Conservation (phyloP, 2,888 invertebrate genomes). For the Sisyra nigra region DNA sequence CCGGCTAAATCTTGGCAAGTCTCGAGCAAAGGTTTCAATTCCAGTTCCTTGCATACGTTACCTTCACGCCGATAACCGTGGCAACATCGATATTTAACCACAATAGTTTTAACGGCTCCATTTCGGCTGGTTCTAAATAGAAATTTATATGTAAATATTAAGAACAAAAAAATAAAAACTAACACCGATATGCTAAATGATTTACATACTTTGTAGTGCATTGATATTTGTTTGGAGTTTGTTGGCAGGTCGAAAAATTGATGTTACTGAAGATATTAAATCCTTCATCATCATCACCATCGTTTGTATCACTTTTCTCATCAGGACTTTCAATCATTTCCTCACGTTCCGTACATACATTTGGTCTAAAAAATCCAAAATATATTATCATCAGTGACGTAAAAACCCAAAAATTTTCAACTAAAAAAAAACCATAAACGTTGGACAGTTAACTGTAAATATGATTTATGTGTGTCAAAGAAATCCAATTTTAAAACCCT, state of each 20-base stretch:
- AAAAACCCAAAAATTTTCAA: too few relatives aligned
- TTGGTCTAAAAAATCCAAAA: slow-evolving; percentile 33
- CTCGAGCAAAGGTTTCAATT: slow-evolving; percentile 35
- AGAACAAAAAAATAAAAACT: not conserved
- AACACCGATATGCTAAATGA: not conserved
- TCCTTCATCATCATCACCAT: slow-evolving; percentile 15
- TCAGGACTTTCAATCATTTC: slow-evolving; percentile 30
- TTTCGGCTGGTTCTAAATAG: slow-evolving; percentile 33
- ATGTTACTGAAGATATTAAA: slow-evolving; percentile 28
- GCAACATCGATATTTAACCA: slow-evolving; percentile 49
- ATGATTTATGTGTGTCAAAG: too few relatives aligned
- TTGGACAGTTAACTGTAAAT: too few relatives aligned
- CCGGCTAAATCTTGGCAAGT: slow-evolving; percentile 39
- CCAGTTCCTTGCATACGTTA: slow-evolving; percentile 29
- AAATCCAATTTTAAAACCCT: too few relatives aligned
- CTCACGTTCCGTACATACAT: slow-evolving; percentile 44
- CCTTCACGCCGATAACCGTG: slow-evolving; percentile 37
- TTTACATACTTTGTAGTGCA: slow-evolving; percentile 34
- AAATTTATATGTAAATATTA: slow-evolving; percentile 3
- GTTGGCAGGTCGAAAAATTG: slow-evolving; percentile 31
- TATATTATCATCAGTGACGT: too few relatives aligned
- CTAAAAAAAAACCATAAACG: too few relatives aligned
- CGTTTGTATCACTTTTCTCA: slow-evolving; percentile 18
- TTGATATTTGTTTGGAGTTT: slow-evolving; percentile 31
- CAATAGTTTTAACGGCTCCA: slow-evolving; percentile 41